Evolutionary conservation across 1,140 invertebrate genomes (phyloP).

Genomic region (Apis dorsata): DNA sequence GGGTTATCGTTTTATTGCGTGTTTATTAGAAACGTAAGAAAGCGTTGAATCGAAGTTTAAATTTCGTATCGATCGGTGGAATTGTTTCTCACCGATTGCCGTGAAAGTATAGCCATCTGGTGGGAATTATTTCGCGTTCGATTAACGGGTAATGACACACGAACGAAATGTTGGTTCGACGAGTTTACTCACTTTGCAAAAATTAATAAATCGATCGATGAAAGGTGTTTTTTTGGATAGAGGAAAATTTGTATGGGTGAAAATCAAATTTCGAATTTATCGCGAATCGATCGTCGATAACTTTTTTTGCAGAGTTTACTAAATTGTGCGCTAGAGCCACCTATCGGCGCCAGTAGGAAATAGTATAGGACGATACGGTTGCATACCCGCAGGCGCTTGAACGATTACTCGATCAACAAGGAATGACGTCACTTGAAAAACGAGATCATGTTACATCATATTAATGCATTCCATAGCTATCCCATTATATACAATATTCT

Average conservation of each 20-base stretch:
- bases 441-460: background rate
- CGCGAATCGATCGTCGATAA: constrained; percentile 1
- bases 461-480: background rate
- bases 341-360: background rate
- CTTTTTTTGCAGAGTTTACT: background rate
- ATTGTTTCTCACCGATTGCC: no score
- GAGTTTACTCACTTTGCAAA: no score
- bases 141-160: no score
- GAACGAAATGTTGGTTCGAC: background rate
- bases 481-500: background rate
- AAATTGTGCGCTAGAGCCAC: background rate
- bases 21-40: background rate
- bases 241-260: background rate
- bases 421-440: constrained; percentile 6
- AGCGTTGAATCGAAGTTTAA: background rate
- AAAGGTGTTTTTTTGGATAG: background rate
- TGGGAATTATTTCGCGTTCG: background rate
- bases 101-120: constrained; percentile 32
- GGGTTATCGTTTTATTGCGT: background rate
- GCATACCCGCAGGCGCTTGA: background rate
- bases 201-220: background rate
- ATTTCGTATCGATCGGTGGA: constrained; percentile 4
- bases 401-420: background rate
- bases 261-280: background rate
- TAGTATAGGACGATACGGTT: background rate